Evolutionary conservation across 2,113 vertebrate genomes (phyloP), one percentile per base, ranked within the genome.

Genomic region (Zeus faber): DNA sequence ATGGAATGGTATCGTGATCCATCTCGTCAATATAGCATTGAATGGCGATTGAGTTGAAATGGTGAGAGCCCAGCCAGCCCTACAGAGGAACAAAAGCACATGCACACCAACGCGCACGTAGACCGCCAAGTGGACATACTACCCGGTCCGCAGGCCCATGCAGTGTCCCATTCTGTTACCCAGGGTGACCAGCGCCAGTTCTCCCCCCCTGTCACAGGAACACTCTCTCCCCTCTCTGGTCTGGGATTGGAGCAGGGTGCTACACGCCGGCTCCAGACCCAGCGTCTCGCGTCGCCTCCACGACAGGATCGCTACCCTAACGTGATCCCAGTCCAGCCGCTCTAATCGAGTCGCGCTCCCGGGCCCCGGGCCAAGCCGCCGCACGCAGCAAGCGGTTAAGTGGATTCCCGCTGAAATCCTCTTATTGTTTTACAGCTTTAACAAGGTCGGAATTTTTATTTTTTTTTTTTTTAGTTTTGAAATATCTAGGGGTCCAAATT

Each of bases 101-200:
- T n/a, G 8, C 18, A 35, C 2, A 37, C 26, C 33, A 8, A 39
- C 24, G 0, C 7, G 18, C 49, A 13, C 17, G 24, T 4, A 47
- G 6, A 57, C 9, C 11, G 46, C 33, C 41, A 25, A 24, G 5
- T 43, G 52, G 65, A 67, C 16, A 63, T 43, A 39, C 18, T 89
- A 90, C 88, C 85, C 86, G 79, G 80, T 87, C 66, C 69, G 82
- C 67, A 90, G 85, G 77, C 84, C 84, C 86, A 89, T 81, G 79
- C 86, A 89, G 71, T 88, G 87, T 77, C 84, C 86, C 86, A 90
- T 88, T 72, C 76, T 67, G 77, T 87, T 85, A 67, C 85, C 85
- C 85, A 85, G 82, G 72, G 67, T 86, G 82, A 79, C 78, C 62
- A 77, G 46, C 51, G 65, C 68, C 77, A 84, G 75, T 74, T 77